These are phyloP conservation scores for Leucosticte australis DNA, from an alignment of 2,113 vertebrate genomes.

Conservation along the genomic window DNA sequence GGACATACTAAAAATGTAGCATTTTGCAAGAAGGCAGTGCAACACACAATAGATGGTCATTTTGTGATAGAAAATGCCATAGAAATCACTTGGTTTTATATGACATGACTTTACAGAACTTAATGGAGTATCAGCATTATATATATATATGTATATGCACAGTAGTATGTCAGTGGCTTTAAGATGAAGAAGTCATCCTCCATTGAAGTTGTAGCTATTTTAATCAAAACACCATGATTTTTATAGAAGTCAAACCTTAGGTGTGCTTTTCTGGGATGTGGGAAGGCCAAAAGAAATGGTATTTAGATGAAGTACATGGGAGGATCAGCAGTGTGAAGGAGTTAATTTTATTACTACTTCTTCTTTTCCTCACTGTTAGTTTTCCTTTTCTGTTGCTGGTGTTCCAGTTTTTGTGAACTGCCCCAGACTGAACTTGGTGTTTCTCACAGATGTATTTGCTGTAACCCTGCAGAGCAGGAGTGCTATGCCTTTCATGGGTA, in stretches of 20 bases:
- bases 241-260: not conserved
- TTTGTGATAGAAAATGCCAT: not conserved
- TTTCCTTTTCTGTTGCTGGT: not conserved
- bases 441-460: not conserved
- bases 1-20: not conserved
- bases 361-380: not conserved
- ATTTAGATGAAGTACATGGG: not conserved
- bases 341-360: not conserved
- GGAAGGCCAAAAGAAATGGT: not conserved
- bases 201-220: constrained; percentile 11
- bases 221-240: not conserved
- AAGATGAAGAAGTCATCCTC: not conserved
- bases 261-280: not conserved
- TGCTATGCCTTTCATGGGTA: not conserved
- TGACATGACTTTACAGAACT: constrained; percentile 19
- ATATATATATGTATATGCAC: not conserved
- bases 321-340: not conserved
- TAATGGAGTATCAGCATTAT: not conserved
- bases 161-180: not conserved
- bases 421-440: not conserved
- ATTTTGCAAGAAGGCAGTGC: not conserved
- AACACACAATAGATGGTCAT: not conserved
- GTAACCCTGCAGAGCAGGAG: not conserved
- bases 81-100: not conserved
- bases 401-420: not conserved